Evolutionary conservation across 1,140 invertebrate genomes (phyloP), one percentile per base, ranked within the genome.

Genomic region (Octopus bimaculoides): DNA sequence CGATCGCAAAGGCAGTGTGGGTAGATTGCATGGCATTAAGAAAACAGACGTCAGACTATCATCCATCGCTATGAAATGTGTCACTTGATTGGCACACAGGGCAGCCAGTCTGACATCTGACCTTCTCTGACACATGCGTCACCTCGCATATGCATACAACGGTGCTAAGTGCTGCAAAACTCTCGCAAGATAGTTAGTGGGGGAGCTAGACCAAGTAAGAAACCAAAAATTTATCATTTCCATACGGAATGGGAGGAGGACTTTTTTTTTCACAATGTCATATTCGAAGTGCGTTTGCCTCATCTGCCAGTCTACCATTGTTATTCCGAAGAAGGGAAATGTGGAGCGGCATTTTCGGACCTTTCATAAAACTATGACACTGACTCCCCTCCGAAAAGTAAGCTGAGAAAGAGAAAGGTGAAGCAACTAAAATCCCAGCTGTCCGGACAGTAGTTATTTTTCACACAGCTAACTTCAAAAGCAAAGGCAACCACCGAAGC

Each of bases 251-350:
- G 73, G 20, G 73, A 17, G 73, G 73, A 74, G 20, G 73, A 74
- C 73, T 74, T 74, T 26, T 41, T 74, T 74, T 74, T 74, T 74
- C 73, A 74, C 0, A 17, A 74, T 74, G 20, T 74, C 4, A 74
- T 74, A 17, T 74, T 74, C 41, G 73, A 74, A 74, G 73, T 74
- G 73, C 73, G 73, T 26, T 74, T 74, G 73, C 73, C 20, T 74
- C 73, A 74, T 74, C 73, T 74, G 73, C 20, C 17, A 74, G 73
- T 74, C 2, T 74, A 4, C 73, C 10, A 26, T 74, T 74, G 73
- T 4, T 74, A 17, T 74, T 17, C 73, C 73, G 73, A 26, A 74
- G 73, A 74, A 74, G 10, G 4, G 73, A 74, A 74, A 74, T 74
- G 73, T 74, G 73, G 20, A 3, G 73, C 73, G 73, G n/a, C 10